A percentile compares a stretch with the other conserved stretches of the same genome.
These are phyloP conservation scores for Chrosomus eos DNA, from an alignment of 2,797 vertebrate genomes.

Conservation along the genomic window DNA sequence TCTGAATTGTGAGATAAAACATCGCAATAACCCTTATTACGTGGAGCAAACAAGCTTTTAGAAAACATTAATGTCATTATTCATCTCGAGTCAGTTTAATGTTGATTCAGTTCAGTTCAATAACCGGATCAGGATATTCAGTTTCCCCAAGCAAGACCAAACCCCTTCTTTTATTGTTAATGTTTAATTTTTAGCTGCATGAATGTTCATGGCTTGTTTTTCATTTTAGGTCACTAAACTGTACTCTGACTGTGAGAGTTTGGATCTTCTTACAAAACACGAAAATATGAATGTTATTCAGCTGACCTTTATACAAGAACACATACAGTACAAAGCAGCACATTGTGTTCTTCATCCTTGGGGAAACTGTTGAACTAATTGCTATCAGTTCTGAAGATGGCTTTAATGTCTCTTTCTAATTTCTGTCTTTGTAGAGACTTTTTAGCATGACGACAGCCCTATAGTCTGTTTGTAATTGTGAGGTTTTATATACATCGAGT, in stretches of 20 bases:
- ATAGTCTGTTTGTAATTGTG: not conserved
- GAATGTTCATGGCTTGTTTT: not conserved
- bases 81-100: not conserved
- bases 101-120: not conserved
- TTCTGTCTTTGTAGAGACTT: not conserved
- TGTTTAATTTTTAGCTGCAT: not conserved
- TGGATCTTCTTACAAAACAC: slow-evolving; percentile 1
- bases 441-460: not conserved
- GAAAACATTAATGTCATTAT: not conserved
- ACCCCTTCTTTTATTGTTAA: not conserved
- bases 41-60: not conserved
- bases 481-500: not conserved
- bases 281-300: slow-evolving; percentile 14
- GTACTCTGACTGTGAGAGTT: not conserved
- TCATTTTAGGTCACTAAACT: not conserved
- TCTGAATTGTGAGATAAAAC: too few relatives aligned
- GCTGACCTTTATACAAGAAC: not conserved
- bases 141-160: not conserved
- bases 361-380: slow-evolving; percentile 12
- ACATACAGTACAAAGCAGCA: slow-evolving; percentile 31
- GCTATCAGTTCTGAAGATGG: not conserved
- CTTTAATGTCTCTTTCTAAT: slow-evolving; percentile 20
- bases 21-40: too few relatives aligned
- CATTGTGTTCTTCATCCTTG: slow-evolving; percentile 32
- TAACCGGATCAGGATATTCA: too few relatives aligned